Conservation (phyloP, 2,113 vertebrate genomes). For the Dicrurus megarhynchus region DNA sequence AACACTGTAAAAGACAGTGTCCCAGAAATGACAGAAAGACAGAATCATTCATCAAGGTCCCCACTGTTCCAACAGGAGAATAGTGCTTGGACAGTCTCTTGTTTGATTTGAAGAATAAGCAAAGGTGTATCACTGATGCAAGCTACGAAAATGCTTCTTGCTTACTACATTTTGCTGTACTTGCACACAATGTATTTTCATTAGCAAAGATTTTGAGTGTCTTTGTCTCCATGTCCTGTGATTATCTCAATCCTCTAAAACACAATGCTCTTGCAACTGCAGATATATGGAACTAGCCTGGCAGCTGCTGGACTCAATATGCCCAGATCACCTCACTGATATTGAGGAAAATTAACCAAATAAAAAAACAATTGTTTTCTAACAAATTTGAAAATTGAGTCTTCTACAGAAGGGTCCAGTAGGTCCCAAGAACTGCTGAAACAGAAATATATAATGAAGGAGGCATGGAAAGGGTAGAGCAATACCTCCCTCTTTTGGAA, state of each 20-base stretch:
- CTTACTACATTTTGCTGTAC: background rate
- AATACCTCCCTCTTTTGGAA: background rate
- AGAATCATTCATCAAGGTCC: background rate
- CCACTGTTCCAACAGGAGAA: background rate
- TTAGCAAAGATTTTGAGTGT: background rate
- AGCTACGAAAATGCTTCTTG: background rate
- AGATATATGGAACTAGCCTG: background rate
- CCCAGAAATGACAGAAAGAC: background rate
- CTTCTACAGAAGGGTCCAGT: background rate
- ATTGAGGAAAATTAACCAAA: background rate
- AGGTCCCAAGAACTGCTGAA: background rate
- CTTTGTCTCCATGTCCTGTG: background rate
- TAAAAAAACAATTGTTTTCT: background rate
- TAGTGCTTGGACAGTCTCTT: background rate
- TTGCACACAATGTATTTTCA: background rate
- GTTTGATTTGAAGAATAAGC: background rate
- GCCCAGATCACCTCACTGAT: background rate
- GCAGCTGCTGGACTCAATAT: background rate
- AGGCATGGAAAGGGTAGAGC: background rate
- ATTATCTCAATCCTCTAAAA: background rate
- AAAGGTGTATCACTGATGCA: background rate
- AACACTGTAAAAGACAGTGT: background rate
- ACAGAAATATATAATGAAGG: background rate
- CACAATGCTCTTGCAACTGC: background rate
- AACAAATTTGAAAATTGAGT: background rate